These are phyloP conservation scores for Callorhinus ursinus DNA, from an alignment of 2,113 vertebrate species.

Conservation along the genomic window DNA sequence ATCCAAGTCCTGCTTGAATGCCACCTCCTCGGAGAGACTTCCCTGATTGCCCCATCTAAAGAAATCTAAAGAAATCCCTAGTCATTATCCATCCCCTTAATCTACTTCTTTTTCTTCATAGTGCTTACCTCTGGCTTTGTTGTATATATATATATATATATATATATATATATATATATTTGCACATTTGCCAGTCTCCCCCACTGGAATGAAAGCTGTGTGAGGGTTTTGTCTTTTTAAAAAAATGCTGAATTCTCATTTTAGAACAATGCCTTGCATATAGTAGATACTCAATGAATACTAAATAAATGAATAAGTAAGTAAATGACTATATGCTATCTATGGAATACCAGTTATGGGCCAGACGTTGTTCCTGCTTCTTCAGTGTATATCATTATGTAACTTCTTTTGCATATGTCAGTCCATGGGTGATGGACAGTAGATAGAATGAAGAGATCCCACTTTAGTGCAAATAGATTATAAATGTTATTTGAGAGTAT, in stretches of 20 bases:
- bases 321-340: not conserved
- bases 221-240: not conserved
- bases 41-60: not conserved
- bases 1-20: not conserved
- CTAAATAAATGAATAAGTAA: not conserved
- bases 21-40: not conserved
- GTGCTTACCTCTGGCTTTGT: not conserved
- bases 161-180: not conserved
- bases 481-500: not conserved
- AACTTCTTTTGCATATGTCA: not conserved
- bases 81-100: not conserved
- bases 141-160: not conserved
- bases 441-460: not conserved
- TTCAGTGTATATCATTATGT: not conserved
- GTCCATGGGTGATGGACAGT: not conserved
- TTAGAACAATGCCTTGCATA: not conserved
- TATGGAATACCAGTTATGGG: not conserved
- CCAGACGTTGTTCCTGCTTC: not conserved
- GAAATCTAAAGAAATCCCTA: not conserved
- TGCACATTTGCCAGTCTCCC: not conserved
- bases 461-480: constrained; percentile 16
- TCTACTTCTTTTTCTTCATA: not conserved
- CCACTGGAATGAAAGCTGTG: not conserved
- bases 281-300: not conserved
- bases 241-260: not conserved